Conservation (phyloP, 2,113 vertebrate species). For the Corythornis vintsioides region DNA sequence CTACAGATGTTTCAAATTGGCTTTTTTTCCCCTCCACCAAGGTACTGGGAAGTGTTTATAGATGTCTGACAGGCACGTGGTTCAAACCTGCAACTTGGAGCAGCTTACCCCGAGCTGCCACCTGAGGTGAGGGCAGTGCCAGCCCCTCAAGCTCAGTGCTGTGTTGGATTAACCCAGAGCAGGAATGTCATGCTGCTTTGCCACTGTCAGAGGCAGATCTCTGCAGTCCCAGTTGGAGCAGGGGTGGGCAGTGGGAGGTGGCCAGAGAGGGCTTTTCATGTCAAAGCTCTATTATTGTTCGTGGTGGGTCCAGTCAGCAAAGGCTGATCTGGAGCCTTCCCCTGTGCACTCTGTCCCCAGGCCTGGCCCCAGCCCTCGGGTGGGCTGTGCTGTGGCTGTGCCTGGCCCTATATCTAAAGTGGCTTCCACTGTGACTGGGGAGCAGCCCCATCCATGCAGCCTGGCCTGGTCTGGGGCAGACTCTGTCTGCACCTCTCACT, state of each 20-base stretch:
- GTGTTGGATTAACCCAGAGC: background rate
- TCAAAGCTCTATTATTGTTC: background rate
- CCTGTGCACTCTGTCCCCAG: background rate
- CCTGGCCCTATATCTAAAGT: background rate
- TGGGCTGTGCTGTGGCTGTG: background rate
- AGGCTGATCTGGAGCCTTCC: background rate
- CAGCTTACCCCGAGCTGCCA: background rate
- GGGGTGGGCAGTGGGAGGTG: fast-evolving
- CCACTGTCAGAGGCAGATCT: background rate
- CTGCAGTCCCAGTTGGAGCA: background rate
- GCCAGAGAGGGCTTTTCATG: background rate
- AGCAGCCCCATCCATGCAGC: background rate
- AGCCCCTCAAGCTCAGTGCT: background rate
- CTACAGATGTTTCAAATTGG: too few relatives aligned
- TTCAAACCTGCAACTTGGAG: background rate
- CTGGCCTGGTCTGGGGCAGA: background rate
- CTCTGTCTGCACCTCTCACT: background rate
- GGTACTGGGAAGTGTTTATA: background rate
- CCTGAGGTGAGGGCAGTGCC: background rate
- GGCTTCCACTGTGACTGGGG: background rate
- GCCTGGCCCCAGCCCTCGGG: background rate
- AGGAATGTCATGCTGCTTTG: background rate
- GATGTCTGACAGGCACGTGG: background rate
- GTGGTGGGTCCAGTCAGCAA: background rate
- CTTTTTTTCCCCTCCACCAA: background rate